A percentile compares a stretch with the other conserved stretches of the same genome.
phyloP scores from a whole-genome alignment of 1,140 invertebrate species.

The Polypedilum pembai region DNA sequence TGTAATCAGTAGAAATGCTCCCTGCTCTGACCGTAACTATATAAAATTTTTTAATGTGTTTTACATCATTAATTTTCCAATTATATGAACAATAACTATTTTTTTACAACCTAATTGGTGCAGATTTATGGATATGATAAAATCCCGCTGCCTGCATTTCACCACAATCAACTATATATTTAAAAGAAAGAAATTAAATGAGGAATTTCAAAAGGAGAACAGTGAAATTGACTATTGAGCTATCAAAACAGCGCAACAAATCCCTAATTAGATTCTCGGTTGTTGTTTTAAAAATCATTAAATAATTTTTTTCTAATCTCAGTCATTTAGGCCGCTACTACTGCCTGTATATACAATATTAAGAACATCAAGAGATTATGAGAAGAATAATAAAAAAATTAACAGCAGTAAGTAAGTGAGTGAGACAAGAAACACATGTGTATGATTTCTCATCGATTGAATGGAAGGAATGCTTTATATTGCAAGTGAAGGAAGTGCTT shows the following conservation, averaged over 20 bases:
- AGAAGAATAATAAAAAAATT: constrained; percentile 9
- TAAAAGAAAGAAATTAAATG: too few species aligned
- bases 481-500: background rate
- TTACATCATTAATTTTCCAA: constrained; percentile 19
- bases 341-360: background rate
- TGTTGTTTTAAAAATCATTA: background rate
- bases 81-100: background rate
- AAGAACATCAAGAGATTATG: background rate
- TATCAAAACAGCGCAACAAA: background rate
- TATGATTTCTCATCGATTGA: background rate
- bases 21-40: background rate
- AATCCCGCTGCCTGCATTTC: constrained; percentile 6
- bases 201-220: too few species aligned
- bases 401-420: background rate
- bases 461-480: background rate
- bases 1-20: too few species aligned
- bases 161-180: background rate
- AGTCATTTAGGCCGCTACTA: background rate
- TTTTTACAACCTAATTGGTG: background rate
- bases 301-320: constrained; percentile 5
- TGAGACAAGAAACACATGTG: constrained; percentile 1
- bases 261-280: background rate
- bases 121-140: constrained; percentile 12
- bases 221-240: background rate
- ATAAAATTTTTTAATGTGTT: constrained; percentile 14